Base-by-base conservation (phyloP, 2,888 invertebrate genomes). In the Alviniconcha strummeri region DNA sequence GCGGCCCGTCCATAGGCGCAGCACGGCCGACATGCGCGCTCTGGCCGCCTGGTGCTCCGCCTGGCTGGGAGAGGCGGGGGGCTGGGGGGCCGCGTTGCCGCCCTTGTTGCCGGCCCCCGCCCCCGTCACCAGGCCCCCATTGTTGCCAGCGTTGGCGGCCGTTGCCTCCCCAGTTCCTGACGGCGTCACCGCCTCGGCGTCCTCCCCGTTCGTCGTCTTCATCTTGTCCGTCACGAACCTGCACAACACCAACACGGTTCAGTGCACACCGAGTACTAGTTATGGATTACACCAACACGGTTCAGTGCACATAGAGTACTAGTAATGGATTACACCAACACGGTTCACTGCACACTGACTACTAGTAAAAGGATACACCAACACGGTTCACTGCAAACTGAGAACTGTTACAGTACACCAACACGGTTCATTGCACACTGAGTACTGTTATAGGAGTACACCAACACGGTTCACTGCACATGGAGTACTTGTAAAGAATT, bases 211-310 rank as follows among this genome's bases (percentile, higher is more conserved):
- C 56, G 64, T 76, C 17, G 78, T 83, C 74, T 83, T 83, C 83
- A 79, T 83, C 74, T 83, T 83, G 54, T 83, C 79, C 52, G 78
- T 64, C 83, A 82, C 67, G 77, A 82, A 82, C 77, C 82, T 82
- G 77, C 57, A 55, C 15, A 75, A 75, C 75, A 60, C 9, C 36
- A 3, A 36, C 36, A 36, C 36, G 36, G 36, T 36, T 36, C 36
- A 0, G 36, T 36, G 36, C 36, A 36, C 36, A 36, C 36, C 36
- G 36, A 36, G 36, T 36, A 36, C 36, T 36, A 36, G 36, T 36
- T 1, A 36, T 36, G 36, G 36, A 36, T 36, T 36, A 36, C 36
- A 36, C 1, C 36, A 36, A 36, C 36, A 36, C 36, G 36, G 36
- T 36, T 36, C 36, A 36, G 1, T 36, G 36, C 36, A 36, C 36